Evolutionary conservation across 2,113 vertebrate species (phyloP), one percentile per base, ranked within the genome.

Genomic region (Malurus cyaneus): DNA sequence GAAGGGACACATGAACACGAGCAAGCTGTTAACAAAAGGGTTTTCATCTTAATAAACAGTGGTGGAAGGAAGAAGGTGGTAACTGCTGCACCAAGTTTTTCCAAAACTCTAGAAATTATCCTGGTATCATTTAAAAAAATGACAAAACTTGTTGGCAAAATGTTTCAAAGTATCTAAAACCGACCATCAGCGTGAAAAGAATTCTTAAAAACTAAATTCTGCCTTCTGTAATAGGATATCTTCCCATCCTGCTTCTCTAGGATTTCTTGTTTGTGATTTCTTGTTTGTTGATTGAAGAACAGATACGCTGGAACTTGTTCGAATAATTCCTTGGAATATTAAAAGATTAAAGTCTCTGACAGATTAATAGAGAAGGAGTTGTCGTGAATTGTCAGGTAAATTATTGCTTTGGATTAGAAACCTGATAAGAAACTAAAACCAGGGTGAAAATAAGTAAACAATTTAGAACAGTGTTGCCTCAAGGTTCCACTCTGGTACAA

Each of bases 341-440:
- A 85, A 82, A 94, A 91, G 71, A 78, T 93, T 81, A 89, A 81
- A 89, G 50, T 79, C 24, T 80, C 31, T 89, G 65, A 28, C 36
- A 93, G 87, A 67, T 86, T 78, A 87, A 70, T 82, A 89, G 60
- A 67, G 86, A 91, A 78, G 18, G 72, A 92, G 8, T 69, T 91
- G 73, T 57, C 73, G 13, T 42, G 65, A 81, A 92, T 66, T 87
- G 83, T 74, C 86, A 94, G 76, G 56, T 89, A 91, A 94, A 94
- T 86, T 89, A 93, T 79, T 85, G 53, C 54, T 94, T 93, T 89
- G 83, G 77, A 87, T 93, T 84, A 81, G 44, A 67, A 93, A 72
- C 25, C 67, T 52, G 89, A 91, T 93, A 95, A 91, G 77, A 67
- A 56, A 53, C n/a, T 62, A 81, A 67, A 88, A 77, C 53, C 56